Evolutionary conservation across 2,113 vertebrate genomes (phyloP), one percentile per base, ranked within the genome.

Genomic region (Myotis yumanensis): DNA sequence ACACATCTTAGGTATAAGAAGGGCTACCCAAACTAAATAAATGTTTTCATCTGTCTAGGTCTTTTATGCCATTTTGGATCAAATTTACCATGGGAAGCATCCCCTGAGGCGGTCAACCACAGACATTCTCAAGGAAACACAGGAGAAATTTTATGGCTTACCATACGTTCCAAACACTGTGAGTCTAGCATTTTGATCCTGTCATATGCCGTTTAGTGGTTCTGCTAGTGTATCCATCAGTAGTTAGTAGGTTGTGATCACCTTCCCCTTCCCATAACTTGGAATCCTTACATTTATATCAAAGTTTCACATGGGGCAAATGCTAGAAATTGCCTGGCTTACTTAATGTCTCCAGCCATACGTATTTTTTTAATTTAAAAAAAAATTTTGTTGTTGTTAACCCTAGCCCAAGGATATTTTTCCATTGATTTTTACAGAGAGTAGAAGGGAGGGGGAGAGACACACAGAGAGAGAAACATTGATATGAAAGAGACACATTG

Each of bases 21-120:
- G 18, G 7, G 75, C 15, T 90, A 16, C 72, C 40, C 72, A 88
- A 89, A 54, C 62, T 75, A 73, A 97, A 88, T 3, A 1, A 40
- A 4, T 81, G 12, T 96, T 97, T 95, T 96, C 86, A 16, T 96
- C 51, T 88, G 1, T 95, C 90, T 95, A 99, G 99, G 98, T 99
- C 87, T 99, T 99, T 97, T 99, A 99, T 94, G 99, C 99, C 15
- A 98, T 98, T 66, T 98, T 99, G 98, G 99, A 99, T 98, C 99
- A 99, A 97, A 98, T 99, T 94, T 99, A 99, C 97, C 99, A 99
- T 15, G 97, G 99, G 68, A 97, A 98, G 96, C 99, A 99, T 72
- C 99, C 99, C 46, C 93, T 98, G 80, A 98, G 97, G 92, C 97
- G 92, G 51, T 99, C 99, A 80, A 99, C 99, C 88, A 99, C 99